phyloP scores from a whole-genome alignment of 2,888 invertebrate genomes.

The Agapostemon virescens region DNA sequence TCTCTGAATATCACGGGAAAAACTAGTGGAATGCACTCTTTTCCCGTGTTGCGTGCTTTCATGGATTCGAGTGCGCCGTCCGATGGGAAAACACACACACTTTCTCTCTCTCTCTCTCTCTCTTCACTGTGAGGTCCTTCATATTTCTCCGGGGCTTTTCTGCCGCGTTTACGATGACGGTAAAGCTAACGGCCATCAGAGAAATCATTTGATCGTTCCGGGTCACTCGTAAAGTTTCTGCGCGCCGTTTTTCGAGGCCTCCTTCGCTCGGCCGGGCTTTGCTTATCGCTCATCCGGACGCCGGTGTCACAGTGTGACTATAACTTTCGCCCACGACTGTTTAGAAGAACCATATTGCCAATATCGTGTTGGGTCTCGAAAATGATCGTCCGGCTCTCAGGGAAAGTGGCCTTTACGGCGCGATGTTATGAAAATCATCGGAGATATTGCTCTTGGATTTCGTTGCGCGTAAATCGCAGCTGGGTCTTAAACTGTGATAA shows the following conservation, averaged over 20 bases:
- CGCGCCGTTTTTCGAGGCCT: background rate
- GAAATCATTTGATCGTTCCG: slow-evolving; percentile 39
- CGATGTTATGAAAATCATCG: slow-evolving; percentile 33
- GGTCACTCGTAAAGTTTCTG: slow-evolving; percentile 32
- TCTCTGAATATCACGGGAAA: background rate
- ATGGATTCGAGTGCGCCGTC: background rate
- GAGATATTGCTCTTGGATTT: slow-evolving; percentile 15
- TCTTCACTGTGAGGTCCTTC: background rate
- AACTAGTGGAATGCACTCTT: slow-evolving; percentile 5
- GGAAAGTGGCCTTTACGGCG: slow-evolving; percentile 17
- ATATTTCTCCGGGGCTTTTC: slow-evolving; percentile 18
- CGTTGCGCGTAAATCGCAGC: background rate
- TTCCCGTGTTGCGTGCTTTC: background rate
- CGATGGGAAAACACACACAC: background rate
- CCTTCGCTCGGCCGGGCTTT: background rate
- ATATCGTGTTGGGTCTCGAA: slow-evolving; percentile 31
- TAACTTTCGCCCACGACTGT: slow-evolving; percentile 33
- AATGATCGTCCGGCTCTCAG: background rate
- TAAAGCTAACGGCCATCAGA: slow-evolving; percentile 26
- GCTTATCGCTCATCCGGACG: slow-evolving; percentile 14
- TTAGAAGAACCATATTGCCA: slow-evolving; percentile 44
- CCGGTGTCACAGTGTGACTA: background rate
- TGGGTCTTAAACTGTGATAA: background rate
- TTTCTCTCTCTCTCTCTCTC: background rate
- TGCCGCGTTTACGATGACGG: slow-evolving; percentile 26